Base-by-base conservation (phyloP, 2,113 vertebrate genomes). In the Platanista minor region DNA sequence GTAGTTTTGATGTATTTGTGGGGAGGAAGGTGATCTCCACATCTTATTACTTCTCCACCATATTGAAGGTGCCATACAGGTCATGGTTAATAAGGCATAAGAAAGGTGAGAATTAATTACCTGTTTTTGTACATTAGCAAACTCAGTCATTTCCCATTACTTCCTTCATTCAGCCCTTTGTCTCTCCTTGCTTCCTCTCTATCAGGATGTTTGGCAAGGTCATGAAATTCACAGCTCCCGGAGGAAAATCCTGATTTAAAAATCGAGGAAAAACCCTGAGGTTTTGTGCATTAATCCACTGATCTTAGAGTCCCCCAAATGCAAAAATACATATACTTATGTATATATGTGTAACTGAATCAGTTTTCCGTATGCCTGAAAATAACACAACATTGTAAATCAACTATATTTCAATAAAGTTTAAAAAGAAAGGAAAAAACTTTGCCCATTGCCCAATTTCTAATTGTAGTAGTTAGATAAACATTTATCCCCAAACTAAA, bases 91-190 rank as follows among this genome's bases (percentile, higher is more conserved):
- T 86, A 72, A 85, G 74, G 81, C 92, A 94, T 64, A 90, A 77
- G 78, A 95, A 13, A 97, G 31, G 54, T 62, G 25, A 90, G 85
- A 95, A 64, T 94, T 36, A 77, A 82, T 96, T 98, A 99, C 99
- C 99, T 99, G 98, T 99, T 99, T 97, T 99, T 98, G 87, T 96
- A 97, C 85, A 95, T 87, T 87, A 98, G 80, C 6, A 97, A 74
- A 41, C 96, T 98, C 15, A 98, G 84, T 31, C 94, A 87, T 98
- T 99, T 99, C 96, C 98, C 98, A 33, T 98, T 91, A 69, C 98
- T 98, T 81, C 98, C 99, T 97, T 99, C 98, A 0, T 99, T 99
- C 95, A 99, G 77, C 99, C 98, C 98, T 96, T 98, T 98, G 89
- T 99, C 98, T 98, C 99, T 98, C 98, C 99, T 99, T 27, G 98